phyloP scores from a whole-genome alignment of 1,140 invertebrate species.

The Pissodes strobi region DNA sequence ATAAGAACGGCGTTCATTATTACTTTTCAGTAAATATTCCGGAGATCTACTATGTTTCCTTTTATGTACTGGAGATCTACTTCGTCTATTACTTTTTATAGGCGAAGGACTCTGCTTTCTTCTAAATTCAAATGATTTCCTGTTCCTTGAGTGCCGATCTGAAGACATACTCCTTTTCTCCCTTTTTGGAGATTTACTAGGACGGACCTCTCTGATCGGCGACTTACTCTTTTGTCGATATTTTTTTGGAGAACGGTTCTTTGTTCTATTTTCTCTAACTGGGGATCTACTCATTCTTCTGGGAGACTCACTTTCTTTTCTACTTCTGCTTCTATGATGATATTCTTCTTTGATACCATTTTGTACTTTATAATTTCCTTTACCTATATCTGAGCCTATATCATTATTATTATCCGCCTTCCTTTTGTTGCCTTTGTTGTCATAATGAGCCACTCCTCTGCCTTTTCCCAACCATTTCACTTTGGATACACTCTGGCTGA shows the following conservation, averaged over 20 bases:
- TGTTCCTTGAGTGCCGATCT: too few species aligned
- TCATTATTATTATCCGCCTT: constrained; percentile 25
- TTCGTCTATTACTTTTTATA: too few species aligned
- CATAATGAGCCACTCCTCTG: constrained; percentile 64
- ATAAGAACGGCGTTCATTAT: too few species aligned
- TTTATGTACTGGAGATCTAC: too few species aligned
- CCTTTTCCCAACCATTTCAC: constrained; percentile 87
- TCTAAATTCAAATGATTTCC: too few species aligned
- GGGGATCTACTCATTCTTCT: constrained; percentile 12
- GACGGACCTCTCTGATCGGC: too few species aligned
- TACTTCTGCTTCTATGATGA: neutral
- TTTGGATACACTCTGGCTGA: constrained; percentile 97
- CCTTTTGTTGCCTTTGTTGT: constrained; percentile 42
- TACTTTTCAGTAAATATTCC: too few species aligned
- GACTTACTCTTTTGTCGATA: neutral
- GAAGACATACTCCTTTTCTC: too few species aligned
- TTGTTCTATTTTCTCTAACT: neutral
- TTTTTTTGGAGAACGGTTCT: constrained; percentile 16
- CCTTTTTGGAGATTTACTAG: too few species aligned
- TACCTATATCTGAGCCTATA: constrained; percentile 24
- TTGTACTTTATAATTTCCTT: constrained; percentile 36
- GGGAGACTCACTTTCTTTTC: too few species aligned
- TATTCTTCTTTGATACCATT: neutral
- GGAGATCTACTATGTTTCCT: too few species aligned
- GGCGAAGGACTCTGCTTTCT: too few species aligned